Evolutionary conservation across 1,140 invertebrate species (phyloP).

Genomic region (Wasmannia auropunctata): DNA sequence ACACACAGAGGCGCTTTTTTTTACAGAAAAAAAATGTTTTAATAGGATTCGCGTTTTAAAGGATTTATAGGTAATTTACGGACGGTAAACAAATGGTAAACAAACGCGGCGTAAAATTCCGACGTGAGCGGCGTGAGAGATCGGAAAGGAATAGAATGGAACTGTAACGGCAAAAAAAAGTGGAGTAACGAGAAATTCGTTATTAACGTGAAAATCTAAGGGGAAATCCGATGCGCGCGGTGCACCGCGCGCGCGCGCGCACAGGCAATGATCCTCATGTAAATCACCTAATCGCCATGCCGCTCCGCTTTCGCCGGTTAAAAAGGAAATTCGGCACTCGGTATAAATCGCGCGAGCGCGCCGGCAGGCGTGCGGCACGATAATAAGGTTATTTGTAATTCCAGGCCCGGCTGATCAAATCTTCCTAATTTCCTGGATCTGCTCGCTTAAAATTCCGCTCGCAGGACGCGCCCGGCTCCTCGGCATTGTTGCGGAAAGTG

Average conservation of each 20-base stretch:
- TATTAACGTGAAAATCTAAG: neutral
- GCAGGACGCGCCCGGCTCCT: conserved; percentile 34
- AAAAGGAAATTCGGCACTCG: conserved; percentile 67
- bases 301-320: conserved; percentile 14
- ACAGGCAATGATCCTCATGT: conserved; percentile 28
- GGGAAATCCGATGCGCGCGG: neutral
- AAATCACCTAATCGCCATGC: conserved; percentile 60
- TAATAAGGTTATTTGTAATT: conserved; percentile 80
- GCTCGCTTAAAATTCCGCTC: conserved; percentile 75
- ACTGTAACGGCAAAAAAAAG: neutral
- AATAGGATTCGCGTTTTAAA: neutral
- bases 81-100: neutral
- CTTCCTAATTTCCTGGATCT: conserved; percentile 79
- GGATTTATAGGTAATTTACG: neutral
- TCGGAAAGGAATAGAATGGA: neutral
- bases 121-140: neutral
- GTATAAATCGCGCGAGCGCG: conserved; percentile 67
- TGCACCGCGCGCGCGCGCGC: neutral
- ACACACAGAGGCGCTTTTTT: neutral
- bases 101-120: neutral
- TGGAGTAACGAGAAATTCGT: neutral
- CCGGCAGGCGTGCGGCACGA: conserved; percentile 50
- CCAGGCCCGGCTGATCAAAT: conserved; percentile 75
- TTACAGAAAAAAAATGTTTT: neutral
- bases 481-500: conserved; percentile 61